Conservation (phyloP, 2,113 vertebrate species). For the Diadophis punctatus region DNA sequence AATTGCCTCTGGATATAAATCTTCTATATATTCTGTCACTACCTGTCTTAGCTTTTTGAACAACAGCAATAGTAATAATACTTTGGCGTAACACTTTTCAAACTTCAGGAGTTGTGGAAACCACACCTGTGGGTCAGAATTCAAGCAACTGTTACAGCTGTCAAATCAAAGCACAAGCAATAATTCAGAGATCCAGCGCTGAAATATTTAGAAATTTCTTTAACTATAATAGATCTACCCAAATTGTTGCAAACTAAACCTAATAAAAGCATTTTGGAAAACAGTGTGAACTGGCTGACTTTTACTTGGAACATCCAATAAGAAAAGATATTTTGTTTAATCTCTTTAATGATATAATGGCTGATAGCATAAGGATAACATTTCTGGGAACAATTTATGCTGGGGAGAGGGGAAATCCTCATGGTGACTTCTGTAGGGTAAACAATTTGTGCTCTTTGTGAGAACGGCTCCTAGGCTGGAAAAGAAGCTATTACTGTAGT, state of each 20-base stretch:
- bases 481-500: not conserved
- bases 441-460: not conserved
- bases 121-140: fast-evolving
- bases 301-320: not conserved
- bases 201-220: not conserved
- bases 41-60: not conserved
- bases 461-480: not conserved
- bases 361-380: not conserved
- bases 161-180: fast-evolving
- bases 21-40: not conserved
- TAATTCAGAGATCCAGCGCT: not conserved
- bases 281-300: not conserved
- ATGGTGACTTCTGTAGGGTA: not conserved
- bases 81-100: fast-evolving
- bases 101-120: fast-evolving
- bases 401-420: not conserved
- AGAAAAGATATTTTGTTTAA: not conserved
- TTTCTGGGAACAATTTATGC: not conserved
- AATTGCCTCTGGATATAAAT: not conserved
- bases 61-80: not conserved
- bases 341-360: not conserved
- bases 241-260: not conserved
- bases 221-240: fast-evolving
- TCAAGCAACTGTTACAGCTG: fast-evolving
- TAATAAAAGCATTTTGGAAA: not conserved